A percentile compares a stretch with the other conserved stretches of the same genome.
These are phyloP conservation scores for Euclidia mi DNA, from an alignment of 2,888 invertebrate genomes.

Conservation along the genomic window DNA sequence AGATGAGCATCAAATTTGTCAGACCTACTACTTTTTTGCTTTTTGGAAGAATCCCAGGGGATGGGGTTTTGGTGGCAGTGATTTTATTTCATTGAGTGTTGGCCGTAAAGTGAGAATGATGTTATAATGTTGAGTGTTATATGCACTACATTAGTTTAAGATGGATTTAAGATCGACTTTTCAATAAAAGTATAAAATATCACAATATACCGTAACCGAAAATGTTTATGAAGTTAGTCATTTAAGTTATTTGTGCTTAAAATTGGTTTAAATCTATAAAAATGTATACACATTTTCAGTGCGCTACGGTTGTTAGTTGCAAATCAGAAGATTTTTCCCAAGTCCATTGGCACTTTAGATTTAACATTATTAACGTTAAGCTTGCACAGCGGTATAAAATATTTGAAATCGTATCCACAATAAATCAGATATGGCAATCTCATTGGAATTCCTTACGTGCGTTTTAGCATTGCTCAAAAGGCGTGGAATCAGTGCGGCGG, in stretches of 20 bases:
- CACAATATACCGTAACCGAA: no score
- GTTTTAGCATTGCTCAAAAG: slow-evolving; percentile 72
- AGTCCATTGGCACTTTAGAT: slow-evolving; percentile 8
- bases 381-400: slow-evolving; percentile 22
- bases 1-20: slow-evolving; percentile 78
- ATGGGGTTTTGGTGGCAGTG: slow-evolving; percentile 44
- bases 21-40: slow-evolving; percentile 53
- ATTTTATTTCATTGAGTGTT: slow-evolving; percentile 55
- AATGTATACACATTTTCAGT: no score
- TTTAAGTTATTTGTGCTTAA: no score
- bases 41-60: slow-evolving; percentile 53
- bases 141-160: no score
- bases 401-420: slow-evolving; percentile 51
- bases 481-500: slow-evolving; percentile 83
- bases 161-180: no score
- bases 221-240: no score
- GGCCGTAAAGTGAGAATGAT: slow-evolving; percentile 46
- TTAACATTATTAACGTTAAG: no score
- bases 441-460: slow-evolving; percentile 72
- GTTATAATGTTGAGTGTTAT: background rate
- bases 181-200: no score
- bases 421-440: slow-evolving; percentile 61
- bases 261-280: no score
- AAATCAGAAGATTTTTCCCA: background rate
- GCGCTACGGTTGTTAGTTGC: background rate